A percentile compares a stretch with the other conserved stretches of the same genome.
Evolutionary conservation across 2,797 vertebrate species (phyloP).

Genomic region (Oophaga sylvatica): DNA sequence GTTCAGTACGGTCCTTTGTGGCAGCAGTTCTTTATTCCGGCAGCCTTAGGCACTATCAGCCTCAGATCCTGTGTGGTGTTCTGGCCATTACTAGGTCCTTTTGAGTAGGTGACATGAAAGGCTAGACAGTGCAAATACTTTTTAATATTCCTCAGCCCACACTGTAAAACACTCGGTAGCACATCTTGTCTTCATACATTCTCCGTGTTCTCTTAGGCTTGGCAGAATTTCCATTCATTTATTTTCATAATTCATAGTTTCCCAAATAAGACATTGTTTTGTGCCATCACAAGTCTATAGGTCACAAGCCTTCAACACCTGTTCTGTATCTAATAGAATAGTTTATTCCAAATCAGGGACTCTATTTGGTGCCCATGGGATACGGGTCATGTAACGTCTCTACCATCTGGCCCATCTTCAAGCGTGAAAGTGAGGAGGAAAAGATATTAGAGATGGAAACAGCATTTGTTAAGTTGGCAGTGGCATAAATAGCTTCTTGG

Average conservation of each 20-base stretch:
- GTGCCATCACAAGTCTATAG: background rate
- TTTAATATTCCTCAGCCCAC: slow-evolving; percentile 10
- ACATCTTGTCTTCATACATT: slow-evolving; percentile 17
- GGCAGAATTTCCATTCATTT: background rate
- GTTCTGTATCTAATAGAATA: background rate
- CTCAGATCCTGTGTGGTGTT: no score
- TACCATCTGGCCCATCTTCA: no score
- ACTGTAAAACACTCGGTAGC: slow-evolving; percentile 30
- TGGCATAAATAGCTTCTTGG: no score
- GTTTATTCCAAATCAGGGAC: background rate
- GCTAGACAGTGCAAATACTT: slow-evolving; percentile 39
- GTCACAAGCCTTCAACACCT: background rate
- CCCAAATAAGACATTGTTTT: slow-evolving; percentile 6
- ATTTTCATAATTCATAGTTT: background rate
- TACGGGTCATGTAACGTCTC: no score
- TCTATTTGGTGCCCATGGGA: background rate
- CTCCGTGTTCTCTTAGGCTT: background rate
- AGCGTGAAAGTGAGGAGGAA: no score
- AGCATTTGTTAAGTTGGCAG: no score
- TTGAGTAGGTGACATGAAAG: slow-evolving; percentile 18
- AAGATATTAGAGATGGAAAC: no score
- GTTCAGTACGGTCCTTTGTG: no score
- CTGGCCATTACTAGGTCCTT: no score
- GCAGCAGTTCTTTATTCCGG: no score
- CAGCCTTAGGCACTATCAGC: no score